These are phyloP conservation scores for Aurelia sp. DNA, from an alignment of 30 jellyfish, hydroid and myxozoan genomes.

Conservation along the genomic window DNA sequence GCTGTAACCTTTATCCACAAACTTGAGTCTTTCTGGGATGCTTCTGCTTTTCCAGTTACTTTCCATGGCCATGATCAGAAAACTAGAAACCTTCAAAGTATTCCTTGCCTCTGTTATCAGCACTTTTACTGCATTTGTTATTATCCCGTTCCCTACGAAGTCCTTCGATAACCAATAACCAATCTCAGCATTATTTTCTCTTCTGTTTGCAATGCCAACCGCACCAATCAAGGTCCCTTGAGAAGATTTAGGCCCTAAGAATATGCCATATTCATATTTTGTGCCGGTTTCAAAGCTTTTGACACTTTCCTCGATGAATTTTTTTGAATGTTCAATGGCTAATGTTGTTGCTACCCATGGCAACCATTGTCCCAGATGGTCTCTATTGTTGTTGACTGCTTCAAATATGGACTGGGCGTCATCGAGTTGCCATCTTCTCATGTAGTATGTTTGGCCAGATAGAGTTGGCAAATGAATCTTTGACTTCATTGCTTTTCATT, in stretches of 20 bases:
- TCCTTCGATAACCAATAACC: constrained; percentile 38
- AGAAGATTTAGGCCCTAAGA: background rate
- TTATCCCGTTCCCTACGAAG: constrained; percentile 14
- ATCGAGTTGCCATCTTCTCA: constrained; percentile 23
- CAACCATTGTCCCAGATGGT: constrained; percentile 28
- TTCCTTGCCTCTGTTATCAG: constrained; percentile 10
- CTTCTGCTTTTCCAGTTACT: constrained; percentile 23
- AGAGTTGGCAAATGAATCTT: too few relatives aligned
- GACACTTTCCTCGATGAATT: constrained; percentile 4
- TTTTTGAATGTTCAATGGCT: constrained; percentile 2
- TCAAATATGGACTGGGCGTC: constrained; percentile 16
- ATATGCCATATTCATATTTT: constrained; percentile 33
- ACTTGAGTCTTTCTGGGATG: constrained; percentile 28
- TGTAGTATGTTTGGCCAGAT: too few relatives aligned
- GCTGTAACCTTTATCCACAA: background rate
- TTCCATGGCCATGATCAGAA: constrained; percentile 5
- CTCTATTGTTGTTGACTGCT: constrained; percentile 13
- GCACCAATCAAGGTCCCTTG: constrained; percentile 17
- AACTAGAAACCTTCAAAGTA: background rate
- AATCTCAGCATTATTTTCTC: constrained; percentile 4
- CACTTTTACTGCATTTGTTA: constrained; percentile 14
- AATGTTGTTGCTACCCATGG: constrained; percentile 29
- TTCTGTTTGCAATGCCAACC: background rate
- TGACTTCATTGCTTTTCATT: too few relatives aligned
- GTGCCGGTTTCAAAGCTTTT: background rate